phyloP scores from a whole-genome alignment of 1,140 invertebrate genomes.

The Neodiprion lecontei region DNA sequence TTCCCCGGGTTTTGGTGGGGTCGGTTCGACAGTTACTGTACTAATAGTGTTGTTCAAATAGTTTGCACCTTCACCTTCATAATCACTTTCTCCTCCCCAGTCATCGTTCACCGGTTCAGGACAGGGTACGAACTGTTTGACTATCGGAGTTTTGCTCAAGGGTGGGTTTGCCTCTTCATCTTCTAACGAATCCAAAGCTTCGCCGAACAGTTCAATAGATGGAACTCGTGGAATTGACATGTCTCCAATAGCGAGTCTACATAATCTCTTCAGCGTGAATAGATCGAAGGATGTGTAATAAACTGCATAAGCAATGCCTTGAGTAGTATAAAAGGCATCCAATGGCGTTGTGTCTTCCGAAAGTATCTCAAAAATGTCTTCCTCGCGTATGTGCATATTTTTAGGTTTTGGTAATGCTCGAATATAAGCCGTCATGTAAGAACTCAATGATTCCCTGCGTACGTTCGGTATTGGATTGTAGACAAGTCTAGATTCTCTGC shows the following conservation, averaged over 20 bases:
- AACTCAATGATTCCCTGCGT: slow-evolving; percentile 50
- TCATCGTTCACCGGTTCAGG: not conserved
- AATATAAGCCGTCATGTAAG: slow-evolving; percentile 66
- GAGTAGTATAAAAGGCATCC: slow-evolving; percentile 64
- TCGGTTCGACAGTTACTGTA: not conserved
- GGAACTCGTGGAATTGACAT: slow-evolving; percentile 51
- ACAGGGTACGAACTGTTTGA: slow-evolving; percentile 17
- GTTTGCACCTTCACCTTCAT: not conserved
- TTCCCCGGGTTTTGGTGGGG: slow-evolving; percentile 55
- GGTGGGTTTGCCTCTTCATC: slow-evolving; percentile 31
- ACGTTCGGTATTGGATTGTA: slow-evolving; percentile 53
- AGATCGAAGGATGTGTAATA: slow-evolving; percentile 64
- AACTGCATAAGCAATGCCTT: slow-evolving; percentile 64
- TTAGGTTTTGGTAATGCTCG: slow-evolving; percentile 55
- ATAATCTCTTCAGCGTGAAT: slow-evolving; percentile 61
- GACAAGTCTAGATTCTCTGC: slow-evolving; percentile 57
- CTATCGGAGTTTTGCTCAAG: slow-evolving; percentile 16
- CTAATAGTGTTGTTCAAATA: not conserved
- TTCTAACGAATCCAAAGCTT: slow-evolving; percentile 48
- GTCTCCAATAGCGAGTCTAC: slow-evolving; percentile 65
- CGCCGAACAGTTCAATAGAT: slow-evolving; percentile 60
- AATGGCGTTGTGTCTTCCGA: slow-evolving; percentile 58
- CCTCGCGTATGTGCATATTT: slow-evolving; percentile 48
- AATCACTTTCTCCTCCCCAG: not conserved
- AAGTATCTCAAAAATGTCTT: slow-evolving; percentile 56